Conservation (phyloP, 2,113 vertebrate species). For the Mastomys natalensis region DNA sequence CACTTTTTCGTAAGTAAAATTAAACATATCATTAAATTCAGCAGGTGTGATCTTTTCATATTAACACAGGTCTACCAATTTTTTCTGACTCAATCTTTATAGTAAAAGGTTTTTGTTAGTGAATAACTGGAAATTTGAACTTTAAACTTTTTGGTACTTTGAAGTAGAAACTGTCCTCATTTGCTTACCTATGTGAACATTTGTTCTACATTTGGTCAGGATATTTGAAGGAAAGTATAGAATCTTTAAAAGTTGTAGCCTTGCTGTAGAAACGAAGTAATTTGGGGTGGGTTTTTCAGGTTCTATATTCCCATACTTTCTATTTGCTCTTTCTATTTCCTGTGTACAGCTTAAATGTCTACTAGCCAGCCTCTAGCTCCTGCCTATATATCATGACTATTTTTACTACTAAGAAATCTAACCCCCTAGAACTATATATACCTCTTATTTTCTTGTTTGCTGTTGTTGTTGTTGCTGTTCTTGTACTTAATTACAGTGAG, state of each 20-base stretch:
- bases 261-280: not conserved
- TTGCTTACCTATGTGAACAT: not conserved
- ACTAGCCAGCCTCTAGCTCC: not conserved
- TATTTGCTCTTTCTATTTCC: not conserved
- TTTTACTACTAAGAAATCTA: too few relatives aligned
- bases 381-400: not conserved
- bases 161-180: not conserved
- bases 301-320: not conserved
- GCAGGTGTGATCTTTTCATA: not conserved
- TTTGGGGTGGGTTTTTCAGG: too few relatives aligned
- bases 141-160: not conserved
- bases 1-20: slow-evolving; percentile 47
- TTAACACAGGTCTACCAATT: slow-evolving; percentile 9
- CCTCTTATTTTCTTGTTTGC: not conserved
- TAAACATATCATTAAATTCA: slow-evolving; percentile 49
- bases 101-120: not conserved
- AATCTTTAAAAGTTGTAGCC: too few relatives aligned
- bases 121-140: not conserved
- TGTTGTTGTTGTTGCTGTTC: too few relatives aligned
- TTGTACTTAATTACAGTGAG: not conserved
- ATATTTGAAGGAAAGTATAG: not conserved
- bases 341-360: not conserved
- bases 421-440: not conserved
- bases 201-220: too few relatives aligned
- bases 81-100: not conserved